These are phyloP conservation scores for Actenoides lindsayi DNA, from an alignment of 2,113 vertebrate species.

Conservation along the genomic window DNA sequence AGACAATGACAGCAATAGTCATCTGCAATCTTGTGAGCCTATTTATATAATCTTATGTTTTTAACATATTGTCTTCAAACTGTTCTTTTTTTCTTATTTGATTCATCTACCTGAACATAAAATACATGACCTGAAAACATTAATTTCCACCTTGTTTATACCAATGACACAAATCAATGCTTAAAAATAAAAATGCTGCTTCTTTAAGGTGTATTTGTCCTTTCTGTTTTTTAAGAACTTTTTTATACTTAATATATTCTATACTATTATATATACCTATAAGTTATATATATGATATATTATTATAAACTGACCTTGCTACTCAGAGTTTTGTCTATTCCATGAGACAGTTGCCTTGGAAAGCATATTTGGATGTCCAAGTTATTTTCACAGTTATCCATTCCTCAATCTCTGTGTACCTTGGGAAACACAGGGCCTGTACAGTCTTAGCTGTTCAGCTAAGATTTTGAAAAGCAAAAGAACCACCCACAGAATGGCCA, in stretches of 20 bases:
- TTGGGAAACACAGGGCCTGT: neutral
- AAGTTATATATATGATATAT: neutral
- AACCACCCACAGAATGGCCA: neutral
- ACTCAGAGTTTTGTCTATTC: neutral
- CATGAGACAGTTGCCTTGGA: neutral
- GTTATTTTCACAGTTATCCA: slow-evolving; percentile 3
- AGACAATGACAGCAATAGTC: neutral
- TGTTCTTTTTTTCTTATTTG: neutral
- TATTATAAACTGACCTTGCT: neutral
- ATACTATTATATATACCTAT: neutral
- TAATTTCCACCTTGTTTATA: neutral
- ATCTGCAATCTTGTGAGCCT: neutral
- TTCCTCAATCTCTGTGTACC: neutral
- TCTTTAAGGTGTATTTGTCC: neutral
- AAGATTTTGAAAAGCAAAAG: neutral
- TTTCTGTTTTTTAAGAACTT: neutral
- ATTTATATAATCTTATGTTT: neutral
- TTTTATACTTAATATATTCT: neutral
- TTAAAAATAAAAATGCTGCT: neutral
- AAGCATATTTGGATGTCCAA: neutral
- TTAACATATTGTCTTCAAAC: neutral
- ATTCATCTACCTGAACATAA: neutral
- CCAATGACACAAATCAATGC: neutral
- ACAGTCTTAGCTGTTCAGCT: neutral
- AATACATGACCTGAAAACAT: neutral